These are phyloP conservation scores for Poecilia latipinna DNA, from an alignment of 2,113 vertebrate species.

Conservation along the genomic window DNA sequence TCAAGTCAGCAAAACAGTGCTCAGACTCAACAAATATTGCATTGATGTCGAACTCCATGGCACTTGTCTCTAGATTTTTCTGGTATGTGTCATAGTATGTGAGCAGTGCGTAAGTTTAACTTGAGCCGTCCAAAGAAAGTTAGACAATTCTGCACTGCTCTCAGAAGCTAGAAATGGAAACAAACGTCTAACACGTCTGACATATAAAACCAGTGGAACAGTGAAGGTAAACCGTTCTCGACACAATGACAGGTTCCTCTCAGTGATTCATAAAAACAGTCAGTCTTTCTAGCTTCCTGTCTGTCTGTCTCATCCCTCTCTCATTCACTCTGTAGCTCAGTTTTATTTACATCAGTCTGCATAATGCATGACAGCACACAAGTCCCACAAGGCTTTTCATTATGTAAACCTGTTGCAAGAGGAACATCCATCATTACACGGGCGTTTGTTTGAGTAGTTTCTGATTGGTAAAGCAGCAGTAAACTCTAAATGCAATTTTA, in stretches of 20 bases:
- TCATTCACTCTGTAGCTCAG: slow-evolving; percentile 54
- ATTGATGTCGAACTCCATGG: background rate
- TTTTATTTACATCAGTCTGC: slow-evolving; percentile 73
- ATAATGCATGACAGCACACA: slow-evolving; percentile 72
- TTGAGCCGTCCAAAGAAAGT: background rate
- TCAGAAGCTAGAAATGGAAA: background rate
- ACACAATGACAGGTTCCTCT: slow-evolving; percentile 7
- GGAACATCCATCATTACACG: slow-evolving; percentile 65
- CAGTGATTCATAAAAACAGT: slow-evolving; percentile 54
- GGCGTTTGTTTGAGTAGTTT: slow-evolving; percentile 24
- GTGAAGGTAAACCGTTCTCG: slow-evolving; percentile 14
- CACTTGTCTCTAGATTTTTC: background rate
- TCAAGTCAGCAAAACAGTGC: background rate
- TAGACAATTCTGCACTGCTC: background rate
- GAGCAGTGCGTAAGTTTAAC: background rate
- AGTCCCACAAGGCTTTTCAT: slow-evolving; percentile 64
- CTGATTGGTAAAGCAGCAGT: slow-evolving; percentile 35
- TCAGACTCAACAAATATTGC: slow-evolving; percentile 7
- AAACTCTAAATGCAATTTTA: slow-evolving; percentile 33
- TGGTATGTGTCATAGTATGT: background rate
- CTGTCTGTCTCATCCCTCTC: slow-evolving; percentile 32
- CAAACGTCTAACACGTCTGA: background rate
- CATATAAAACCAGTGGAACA: slow-evolving; percentile 21
- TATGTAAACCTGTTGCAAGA: slow-evolving; percentile 77
- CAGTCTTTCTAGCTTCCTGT: slow-evolving; percentile 20